phyloP scores from a whole-genome alignment of 2,113 vertebrate species.

The Pao palembangensis region DNA sequence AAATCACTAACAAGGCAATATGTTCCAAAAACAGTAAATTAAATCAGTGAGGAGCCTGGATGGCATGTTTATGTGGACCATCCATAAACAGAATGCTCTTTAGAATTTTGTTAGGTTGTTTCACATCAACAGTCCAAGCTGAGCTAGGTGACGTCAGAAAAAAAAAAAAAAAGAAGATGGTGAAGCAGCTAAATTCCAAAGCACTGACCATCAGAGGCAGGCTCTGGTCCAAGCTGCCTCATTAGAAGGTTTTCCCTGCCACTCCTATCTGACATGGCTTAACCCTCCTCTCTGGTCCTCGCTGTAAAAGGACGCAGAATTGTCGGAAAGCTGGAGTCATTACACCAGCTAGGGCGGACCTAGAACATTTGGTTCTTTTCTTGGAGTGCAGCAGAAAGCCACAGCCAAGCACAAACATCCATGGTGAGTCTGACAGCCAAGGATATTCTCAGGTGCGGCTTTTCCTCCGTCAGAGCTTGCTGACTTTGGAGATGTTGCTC shows the following conservation, averaged over 20 bases:
- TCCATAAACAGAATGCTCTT: constrained; percentile 49
- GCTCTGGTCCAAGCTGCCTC: constrained; percentile 11
- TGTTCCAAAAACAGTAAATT: constrained; percentile 40
- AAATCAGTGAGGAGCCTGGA: constrained; percentile 43
- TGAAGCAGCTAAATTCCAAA: constrained; percentile 43
- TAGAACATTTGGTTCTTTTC: constrained; percentile 66
- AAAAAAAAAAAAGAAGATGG: constrained; percentile 24
- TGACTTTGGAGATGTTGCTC: constrained; percentile 41
- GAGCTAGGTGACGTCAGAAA: neutral
- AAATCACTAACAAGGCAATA: constrained; percentile 52
- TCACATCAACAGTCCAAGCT: constrained; percentile 9
- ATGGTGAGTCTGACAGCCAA: constrained; percentile 26
- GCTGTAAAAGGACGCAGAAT: constrained; percentile 31
- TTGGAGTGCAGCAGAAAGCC: constrained; percentile 39
- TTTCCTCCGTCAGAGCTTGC: constrained; percentile 38
- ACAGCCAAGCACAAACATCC: constrained; percentile 51
- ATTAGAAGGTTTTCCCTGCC: constrained; percentile 13
- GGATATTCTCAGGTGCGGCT: constrained; percentile 61
- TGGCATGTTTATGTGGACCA: constrained; percentile 57
- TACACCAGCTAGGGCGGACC: constrained; percentile 33
- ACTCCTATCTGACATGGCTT: constrained; percentile 1
- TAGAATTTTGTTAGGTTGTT: constrained; percentile 49
- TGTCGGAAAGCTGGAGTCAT: constrained; percentile 52
- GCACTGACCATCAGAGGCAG: constrained; percentile 31
- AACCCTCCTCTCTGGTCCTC: neutral